phyloP scores from a whole-genome alignment of 2,797 vertebrate genomes.

The Cetoscarus ocellatus region DNA sequence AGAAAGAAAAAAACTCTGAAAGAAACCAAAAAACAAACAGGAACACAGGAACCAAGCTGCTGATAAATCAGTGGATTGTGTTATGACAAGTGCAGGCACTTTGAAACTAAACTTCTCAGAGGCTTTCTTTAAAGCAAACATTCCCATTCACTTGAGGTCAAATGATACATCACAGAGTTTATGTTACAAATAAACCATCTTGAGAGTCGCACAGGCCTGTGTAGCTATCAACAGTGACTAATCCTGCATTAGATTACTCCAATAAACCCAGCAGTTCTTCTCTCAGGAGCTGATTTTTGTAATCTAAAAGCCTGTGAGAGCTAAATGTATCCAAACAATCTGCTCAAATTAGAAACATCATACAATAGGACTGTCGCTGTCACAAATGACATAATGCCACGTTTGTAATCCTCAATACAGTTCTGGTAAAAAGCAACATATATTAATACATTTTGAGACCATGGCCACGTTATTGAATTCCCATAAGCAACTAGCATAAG shows the following conservation, averaged over 20 bases:
- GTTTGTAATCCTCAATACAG: too few species aligned
- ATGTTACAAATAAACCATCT: slow-evolving; percentile 74
- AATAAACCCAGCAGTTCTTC: slow-evolving; percentile 43
- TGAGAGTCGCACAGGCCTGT: slow-evolving; percentile 46
- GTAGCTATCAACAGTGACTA: slow-evolving; percentile 34
- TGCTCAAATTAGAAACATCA: too few species aligned
- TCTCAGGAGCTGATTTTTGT: slow-evolving; percentile 40
- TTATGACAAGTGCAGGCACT: slow-evolving; percentile 79
- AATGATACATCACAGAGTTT: slow-evolving; percentile 69
- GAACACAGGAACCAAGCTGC: slow-evolving; percentile 45
- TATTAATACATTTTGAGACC: too few species aligned
- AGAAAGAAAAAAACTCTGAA: slow-evolving; percentile 17
- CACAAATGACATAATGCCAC: too few species aligned
- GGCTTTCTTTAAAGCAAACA: slow-evolving; percentile 72
- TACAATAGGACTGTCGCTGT: too few species aligned
- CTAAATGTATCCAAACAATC: too few species aligned
- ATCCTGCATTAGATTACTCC: slow-evolving; percentile 41
- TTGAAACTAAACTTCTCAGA: slow-evolving; percentile 71
- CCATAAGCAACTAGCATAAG: too few species aligned
- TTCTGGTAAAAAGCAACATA: too few species aligned
- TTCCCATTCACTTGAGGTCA: slow-evolving; percentile 77
- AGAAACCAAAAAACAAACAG: slow-evolving; percentile 57
- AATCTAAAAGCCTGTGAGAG: slow-evolving; percentile 27
- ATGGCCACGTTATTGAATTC: too few species aligned
- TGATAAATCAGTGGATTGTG: slow-evolving; percentile 73